Percentiles rank a stretch among this genome's conserved stretches.
Evolutionary conservation across 2,113 vertebrate genomes (phyloP).

Genomic region (Hystrix cristata): DNA sequence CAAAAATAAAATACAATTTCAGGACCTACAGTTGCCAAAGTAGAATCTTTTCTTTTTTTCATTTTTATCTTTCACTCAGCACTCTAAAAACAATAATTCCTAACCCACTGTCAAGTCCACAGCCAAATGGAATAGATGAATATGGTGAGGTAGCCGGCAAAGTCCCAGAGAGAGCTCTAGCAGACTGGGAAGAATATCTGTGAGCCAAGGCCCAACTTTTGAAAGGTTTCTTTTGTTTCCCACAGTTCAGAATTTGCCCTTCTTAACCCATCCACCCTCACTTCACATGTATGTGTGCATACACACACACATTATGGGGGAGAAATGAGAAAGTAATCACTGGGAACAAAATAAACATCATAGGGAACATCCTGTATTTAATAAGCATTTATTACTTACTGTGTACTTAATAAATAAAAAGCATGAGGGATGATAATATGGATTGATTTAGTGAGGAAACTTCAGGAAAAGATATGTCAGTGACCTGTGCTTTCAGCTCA

Average conservation of each 20-base stretch:
- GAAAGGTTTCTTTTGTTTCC: slow-evolving; percentile 73
- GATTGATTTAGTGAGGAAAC: background rate
- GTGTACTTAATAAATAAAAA: slow-evolving; percentile 40
- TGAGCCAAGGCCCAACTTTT: slow-evolving; percentile 40
- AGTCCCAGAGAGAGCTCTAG: slow-evolving; percentile 72
- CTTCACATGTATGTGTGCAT: background rate
- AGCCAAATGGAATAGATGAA: slow-evolving; percentile 62
- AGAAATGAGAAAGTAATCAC: slow-evolving; percentile 23
- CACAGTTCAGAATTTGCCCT: slow-evolving; percentile 47
- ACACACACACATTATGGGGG: background rate
- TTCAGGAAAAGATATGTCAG: slow-evolving; percentile 30
- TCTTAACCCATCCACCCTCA: background rate
- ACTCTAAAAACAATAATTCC: slow-evolving; percentile 69
- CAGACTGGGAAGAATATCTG: slow-evolving; percentile 58
- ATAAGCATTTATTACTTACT: slow-evolving; percentile 51
- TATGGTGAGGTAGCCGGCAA: slow-evolving; percentile 56
- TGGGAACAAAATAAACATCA: slow-evolving; percentile 57
- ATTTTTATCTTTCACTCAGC: slow-evolving; percentile 65
- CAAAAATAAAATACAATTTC: slow-evolving; percentile 62
- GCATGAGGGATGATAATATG: background rate
- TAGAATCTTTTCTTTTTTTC: slow-evolving; percentile 38
- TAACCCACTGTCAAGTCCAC: slow-evolving; percentile 38
- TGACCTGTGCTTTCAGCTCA: background rate
- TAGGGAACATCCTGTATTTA: slow-evolving; percentile 22
- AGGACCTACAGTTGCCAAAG: slow-evolving; percentile 53